A percentile compares a stretch with the other conserved stretches of the same genome.
These are phyloP conservation scores for Bursaphelenchus okinawaensis DNA, from an alignment of 2,888 invertebrate genomes.

Conservation along the genomic window DNA sequence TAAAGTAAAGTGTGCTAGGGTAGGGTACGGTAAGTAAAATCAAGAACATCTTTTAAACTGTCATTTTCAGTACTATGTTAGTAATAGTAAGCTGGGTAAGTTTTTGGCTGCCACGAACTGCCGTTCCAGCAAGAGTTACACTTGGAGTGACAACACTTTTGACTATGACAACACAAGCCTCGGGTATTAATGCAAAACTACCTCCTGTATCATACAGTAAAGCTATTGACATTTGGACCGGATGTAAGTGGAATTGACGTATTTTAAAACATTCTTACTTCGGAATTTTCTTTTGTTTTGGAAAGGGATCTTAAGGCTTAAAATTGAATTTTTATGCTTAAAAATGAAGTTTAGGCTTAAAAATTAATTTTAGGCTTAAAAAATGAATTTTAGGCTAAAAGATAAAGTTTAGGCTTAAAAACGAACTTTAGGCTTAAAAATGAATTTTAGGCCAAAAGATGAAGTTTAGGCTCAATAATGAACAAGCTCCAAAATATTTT, in stretches of 20 bases:
- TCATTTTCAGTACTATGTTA: slow-evolving; percentile 81
- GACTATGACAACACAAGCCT: slow-evolving; percentile 75
- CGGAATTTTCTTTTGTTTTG: not conserved
- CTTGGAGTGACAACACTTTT: slow-evolving; percentile 89
- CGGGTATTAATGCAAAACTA: slow-evolving; percentile 53
- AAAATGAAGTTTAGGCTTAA: no score
- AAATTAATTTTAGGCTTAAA: no score
- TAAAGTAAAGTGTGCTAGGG: no score
- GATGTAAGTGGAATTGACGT: slow-evolving; percentile 22
- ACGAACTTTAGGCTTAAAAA: no score
- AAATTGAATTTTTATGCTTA: no score
- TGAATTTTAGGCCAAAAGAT: no score
- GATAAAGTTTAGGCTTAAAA: no score
- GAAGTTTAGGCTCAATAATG: no score
- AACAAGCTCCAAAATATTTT: no score
- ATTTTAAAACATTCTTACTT: not conserved
- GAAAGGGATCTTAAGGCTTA: not conserved
- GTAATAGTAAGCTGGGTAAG: slow-evolving; percentile 51
- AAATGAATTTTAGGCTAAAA: no score
- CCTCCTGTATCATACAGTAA: slow-evolving; percentile 81
- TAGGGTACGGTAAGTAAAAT: no score
- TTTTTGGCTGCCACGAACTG: slow-evolving; percentile 51
- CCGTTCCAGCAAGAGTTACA: slow-evolving; percentile 57
- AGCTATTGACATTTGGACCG: slow-evolving; percentile 59
- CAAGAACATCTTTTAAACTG: slow-evolving; percentile 88